These are phyloP conservation scores for Coreoperca whiteheadi DNA, from an alignment of 2,113 vertebrate genomes.

Conservation along the genomic window DNA sequence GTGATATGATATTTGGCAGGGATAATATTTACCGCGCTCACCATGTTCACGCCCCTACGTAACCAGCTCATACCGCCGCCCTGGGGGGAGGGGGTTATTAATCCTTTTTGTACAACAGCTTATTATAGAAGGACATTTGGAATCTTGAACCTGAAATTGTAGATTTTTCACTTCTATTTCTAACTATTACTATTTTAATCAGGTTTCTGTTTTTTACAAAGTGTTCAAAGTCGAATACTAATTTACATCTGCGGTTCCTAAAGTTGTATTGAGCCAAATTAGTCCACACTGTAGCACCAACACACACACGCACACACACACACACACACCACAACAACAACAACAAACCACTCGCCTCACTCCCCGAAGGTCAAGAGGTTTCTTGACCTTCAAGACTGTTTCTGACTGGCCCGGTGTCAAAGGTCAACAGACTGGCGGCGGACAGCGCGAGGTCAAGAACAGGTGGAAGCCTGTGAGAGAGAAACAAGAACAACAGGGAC, in stretches of 20 bases:
- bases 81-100: not conserved
- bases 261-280: too few relatives aligned
- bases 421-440: constrained; percentile 48
- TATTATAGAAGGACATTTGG: not conserved
- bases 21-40: not conserved
- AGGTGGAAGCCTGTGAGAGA: constrained; percentile 34
- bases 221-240: not conserved
- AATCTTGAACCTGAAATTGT: not conserved
- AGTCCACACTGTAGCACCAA: constrained; percentile 3
- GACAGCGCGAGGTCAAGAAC: constrained; percentile 33
- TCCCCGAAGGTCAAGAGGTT: constrained; percentile 57
- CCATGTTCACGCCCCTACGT: not conserved
- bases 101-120: not conserved
- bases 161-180: not conserved
- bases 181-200: not conserved
- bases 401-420: constrained; percentile 38
- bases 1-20: not conserved
- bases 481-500: constrained; percentile 14
- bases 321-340: constrained; percentile 19
- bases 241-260: not conserved
- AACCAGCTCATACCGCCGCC: too few relatives aligned
- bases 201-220: not conserved
- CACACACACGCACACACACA: constrained; percentile 3
- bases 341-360: constrained; percentile 35
- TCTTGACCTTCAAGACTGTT: constrained; percentile 41